phyloP scores from a whole-genome alignment of 2,797 vertebrate genomes.

The Anableps anableps region DNA sequence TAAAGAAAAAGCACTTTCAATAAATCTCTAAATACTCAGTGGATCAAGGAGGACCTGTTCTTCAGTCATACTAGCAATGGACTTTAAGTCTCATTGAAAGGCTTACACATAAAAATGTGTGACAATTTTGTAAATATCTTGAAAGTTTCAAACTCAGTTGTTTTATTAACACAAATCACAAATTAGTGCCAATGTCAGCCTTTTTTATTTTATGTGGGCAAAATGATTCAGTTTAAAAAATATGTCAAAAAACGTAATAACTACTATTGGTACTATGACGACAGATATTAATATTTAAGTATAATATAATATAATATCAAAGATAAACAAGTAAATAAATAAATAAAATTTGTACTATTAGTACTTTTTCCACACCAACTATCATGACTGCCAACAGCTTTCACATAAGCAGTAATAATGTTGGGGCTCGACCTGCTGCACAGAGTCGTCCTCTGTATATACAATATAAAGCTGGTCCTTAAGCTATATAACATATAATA shows the following conservation, averaged over 20 bases:
- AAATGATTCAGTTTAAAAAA: background rate
- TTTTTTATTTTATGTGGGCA: background rate
- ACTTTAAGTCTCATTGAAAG: background rate
- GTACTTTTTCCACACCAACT: background rate
- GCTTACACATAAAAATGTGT: background rate
- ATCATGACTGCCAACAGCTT: background rate
- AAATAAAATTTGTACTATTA: background rate
- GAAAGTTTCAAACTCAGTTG: background rate
- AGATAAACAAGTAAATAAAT: background rate
- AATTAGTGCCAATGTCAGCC: background rate
- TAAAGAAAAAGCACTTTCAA: constrained; percentile 38
- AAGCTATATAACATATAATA: background rate
- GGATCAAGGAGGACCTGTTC: background rate
- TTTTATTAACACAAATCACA: background rate
- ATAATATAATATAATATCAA: too few species aligned
- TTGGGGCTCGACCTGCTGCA: background rate
- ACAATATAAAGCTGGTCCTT: background rate
- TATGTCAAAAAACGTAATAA: background rate
- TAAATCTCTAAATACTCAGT: constrained; percentile 11
- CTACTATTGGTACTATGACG: too few species aligned
- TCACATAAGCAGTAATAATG: background rate
- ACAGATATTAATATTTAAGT: too few species aligned
- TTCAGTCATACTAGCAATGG: background rate
- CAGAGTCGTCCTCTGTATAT: too few species aligned
- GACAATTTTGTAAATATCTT: background rate